Base-by-base conservation (phyloP, 2,113 vertebrate species). In the Hiodon alosoides region DNA sequence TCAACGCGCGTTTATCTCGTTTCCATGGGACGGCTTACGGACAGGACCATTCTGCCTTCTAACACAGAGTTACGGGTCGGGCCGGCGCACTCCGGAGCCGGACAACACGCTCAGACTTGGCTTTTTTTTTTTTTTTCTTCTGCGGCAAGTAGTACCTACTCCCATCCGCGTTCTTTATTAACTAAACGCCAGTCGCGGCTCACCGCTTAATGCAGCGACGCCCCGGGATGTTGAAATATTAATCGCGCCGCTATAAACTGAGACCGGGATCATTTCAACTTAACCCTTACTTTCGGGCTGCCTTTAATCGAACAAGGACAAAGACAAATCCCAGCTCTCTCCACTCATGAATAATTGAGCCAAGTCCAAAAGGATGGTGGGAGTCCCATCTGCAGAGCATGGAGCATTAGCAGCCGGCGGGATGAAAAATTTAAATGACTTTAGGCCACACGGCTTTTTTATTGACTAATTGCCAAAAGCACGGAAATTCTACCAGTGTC, bases 371-470 rank as follows among this genome's bases (percentile, higher is more conserved):
- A 92, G 90, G 91, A 90, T 86, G 83, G 84, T 87, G 86, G 81
- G 80, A 83, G 85, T 79, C 80, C 91, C 89, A 91, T 93, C 92
- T 92, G 90, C 86, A 88, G 86, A 77, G 74, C 89, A 87, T 79
- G 88, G 87, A 83, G 89, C 85, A 84, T 79, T 83, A 82, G 87
- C 91, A 90, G 90, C 90, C 88, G 77, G 87, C 86, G 83, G 88
- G 87, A 90, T 90, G 90, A 90, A 89, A 91, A 90, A 90, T 92
- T 91, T 88, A 87, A 90, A 92, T 91, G 88, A 91, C 91, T 90
- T 81, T 90, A 88, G 88, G 89, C 89, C 85, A 91, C 85, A 87
- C 87, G 80, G 76, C 87, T 71, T 86, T 89, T 88, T 87, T 83
- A 86, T 86, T 85, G 86, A 87, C 86, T 73, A 67, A 68, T 54